These are phyloP conservation scores for Paramuricea clavata DNA, from an alignment of 92 coral and sea anemone species.

Conservation along the genomic window DNA sequence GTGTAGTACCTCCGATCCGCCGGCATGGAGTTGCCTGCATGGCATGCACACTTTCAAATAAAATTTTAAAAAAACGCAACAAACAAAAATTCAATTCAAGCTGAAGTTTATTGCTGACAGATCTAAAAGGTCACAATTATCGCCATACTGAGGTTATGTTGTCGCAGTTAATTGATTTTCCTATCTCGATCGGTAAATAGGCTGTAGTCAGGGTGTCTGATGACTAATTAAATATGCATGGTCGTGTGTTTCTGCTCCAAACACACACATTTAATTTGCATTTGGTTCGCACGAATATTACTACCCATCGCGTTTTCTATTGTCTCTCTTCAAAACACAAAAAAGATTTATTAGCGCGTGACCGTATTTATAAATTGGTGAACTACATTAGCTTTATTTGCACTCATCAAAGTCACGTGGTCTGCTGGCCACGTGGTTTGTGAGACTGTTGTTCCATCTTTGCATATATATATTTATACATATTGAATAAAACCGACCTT, in stretches of 20 bases:
- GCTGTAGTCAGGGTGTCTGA: neutral
- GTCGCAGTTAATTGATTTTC: neutral
- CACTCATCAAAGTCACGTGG: too few relatives aligned
- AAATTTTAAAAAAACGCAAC: too few relatives aligned
- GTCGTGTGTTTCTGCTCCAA: neutral
- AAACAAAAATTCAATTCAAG: neutral
- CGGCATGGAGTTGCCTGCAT: too few relatives aligned
- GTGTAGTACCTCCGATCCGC: too few relatives aligned
- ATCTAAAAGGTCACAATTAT: slow-evolving; percentile 10
- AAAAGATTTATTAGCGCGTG: too few relatives aligned
- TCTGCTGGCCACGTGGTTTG: too few relatives aligned
- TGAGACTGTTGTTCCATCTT: neutral
- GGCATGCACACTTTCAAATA: too few relatives aligned
- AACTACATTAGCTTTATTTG: too few relatives aligned
- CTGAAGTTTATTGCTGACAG: neutral
- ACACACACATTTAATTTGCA: neutral
- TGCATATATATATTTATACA: neutral
- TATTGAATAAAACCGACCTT: too few relatives aligned
- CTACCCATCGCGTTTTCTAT: too few relatives aligned
- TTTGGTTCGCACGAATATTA: neutral
- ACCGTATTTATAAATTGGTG: too few relatives aligned
- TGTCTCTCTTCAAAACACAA: too few relatives aligned
- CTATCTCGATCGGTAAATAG: neutral
- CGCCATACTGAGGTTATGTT: neutral
- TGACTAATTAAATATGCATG: neutral